Base-by-base conservation (phyloP, 2,113 vertebrate species). In the Colinus virginianus region DNA sequence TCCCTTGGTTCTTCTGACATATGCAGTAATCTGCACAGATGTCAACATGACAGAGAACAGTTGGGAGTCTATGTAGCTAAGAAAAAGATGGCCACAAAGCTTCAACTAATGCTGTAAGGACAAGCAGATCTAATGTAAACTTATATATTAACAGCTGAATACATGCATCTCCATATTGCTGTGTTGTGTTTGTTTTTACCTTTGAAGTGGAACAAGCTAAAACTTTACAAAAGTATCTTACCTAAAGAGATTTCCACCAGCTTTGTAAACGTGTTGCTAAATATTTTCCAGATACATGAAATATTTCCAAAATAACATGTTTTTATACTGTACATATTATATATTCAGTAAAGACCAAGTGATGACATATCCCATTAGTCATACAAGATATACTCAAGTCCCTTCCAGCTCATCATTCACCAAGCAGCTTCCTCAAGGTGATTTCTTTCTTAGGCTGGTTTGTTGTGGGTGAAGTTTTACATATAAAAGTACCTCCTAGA, bases 381-480 rank as follows among this genome's bases (percentile, higher is more conserved):
- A 90, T 19, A 56, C 15, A 20, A 84, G 36, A 82, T 28, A 20
- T 13, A 51, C 71, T 81, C 46, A 91, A 64, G 25, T 40, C 34
- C 63, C 59, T 85, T 69, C 32, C 63, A 87, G 71, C 34, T 88
- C 4, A 13, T 66, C 55, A 15, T 69, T 70, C 70, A 87, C 68
- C 78, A 87, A 76, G 49, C 68, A 92, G 62, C 66, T 79, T 95
- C 78, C 77, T 87, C 86, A 66, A 45, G 69, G 76, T 86, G 72
- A 14, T 77, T 94, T 66, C 82, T 96, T 92, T 95, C 42, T 93
- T 78, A 89, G 69, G 68, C 56, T 97, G 90, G 97, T 87, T 80
- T 90, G 21, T 84, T 96, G 95, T 76, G 82, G 82, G 93, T 93
- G 87, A 97, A 91, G n/a, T 89, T 96, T 87, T 90, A 91, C 90